Evolutionary conservation across 2,888 invertebrate genomes (phyloP), one percentile per base, ranked within the genome.

Genomic region (Lepidocyrtoides sp.): DNA sequence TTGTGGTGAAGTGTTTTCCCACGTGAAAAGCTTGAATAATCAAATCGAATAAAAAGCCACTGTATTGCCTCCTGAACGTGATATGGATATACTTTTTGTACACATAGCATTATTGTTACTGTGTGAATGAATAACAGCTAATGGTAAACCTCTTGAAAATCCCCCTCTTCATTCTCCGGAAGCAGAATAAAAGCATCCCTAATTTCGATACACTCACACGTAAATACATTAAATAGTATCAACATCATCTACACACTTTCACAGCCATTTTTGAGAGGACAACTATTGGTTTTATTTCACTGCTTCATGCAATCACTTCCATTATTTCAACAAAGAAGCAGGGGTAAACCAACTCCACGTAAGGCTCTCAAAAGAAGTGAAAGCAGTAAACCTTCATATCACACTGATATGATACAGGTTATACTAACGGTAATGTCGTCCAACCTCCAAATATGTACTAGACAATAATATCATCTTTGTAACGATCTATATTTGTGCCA

Each of bases 311-410:
- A 17, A 60, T 26, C 26, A 60, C 10, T 60, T 17, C 60, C 26
- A 60, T 66, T 66, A 66, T 66, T 66, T 32, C 32, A 66, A 5
- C 29, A n/a, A 66, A 32, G 12, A 66, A 66, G 17, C 14, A 32
- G 5, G 63, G 32, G 29, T 32, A 66, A 66, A 66, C 63, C 26
- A n/a, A 66, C 29, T 0, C 17, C 12, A 41, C 1, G 69, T 17
- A 14, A 69, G 41, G 69, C 36, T 69, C 36, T 69, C 69, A 36
- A 14, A 69, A 69, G 41, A 29, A 36, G 14, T 41, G 8, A 69
- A 69, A 69, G 69, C 32, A 14, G 36, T 69, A 69, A 63, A 69
- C 36, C 41, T 41, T 69, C 69, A 36, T 69, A 69, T 69, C n/a
- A 36, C 32, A 10, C 20, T n/a, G n/a, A n/a, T n/a, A n/a, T n/a